Conservation (phyloP, 2,797 vertebrate species). For the Psittacula echo region DNA sequence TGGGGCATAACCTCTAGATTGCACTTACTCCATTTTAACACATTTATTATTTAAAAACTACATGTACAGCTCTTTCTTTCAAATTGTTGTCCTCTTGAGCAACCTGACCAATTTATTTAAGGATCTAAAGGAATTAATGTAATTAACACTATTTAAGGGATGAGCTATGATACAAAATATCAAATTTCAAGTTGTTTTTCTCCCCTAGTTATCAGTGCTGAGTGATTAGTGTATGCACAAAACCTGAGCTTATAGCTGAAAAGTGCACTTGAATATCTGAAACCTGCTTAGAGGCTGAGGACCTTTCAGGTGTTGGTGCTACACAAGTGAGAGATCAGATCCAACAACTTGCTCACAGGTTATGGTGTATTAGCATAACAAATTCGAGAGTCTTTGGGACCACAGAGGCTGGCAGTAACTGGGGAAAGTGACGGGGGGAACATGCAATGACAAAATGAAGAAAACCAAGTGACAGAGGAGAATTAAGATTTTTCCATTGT, state of each 20-base stretch:
- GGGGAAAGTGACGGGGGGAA: neutral
- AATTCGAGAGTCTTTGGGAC: neutral
- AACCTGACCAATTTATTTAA: neutral
- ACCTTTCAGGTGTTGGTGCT: neutral
- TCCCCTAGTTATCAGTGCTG: neutral
- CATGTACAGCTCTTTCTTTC: neutral
- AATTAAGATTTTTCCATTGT: neutral
- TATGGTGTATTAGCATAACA: neutral
- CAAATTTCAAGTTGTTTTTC: neutral
- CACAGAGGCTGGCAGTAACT: neutral
- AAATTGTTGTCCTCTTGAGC: neutral
- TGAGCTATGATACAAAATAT: neutral
- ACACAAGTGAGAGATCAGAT: neutral
- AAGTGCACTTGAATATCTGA: neutral
- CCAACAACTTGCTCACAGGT: neutral
- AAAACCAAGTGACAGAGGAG: neutral
- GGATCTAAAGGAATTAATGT: neutral
- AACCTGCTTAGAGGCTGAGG: neutral
- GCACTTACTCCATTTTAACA: neutral
- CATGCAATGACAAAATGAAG: accelerated
- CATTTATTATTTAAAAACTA: neutral
- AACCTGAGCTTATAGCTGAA: neutral
- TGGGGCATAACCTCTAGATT: neutral
- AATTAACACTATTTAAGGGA: neutral
- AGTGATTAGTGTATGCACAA: neutral